Evolutionary conservation across 1,140 invertebrate species (phyloP), one percentile per base, ranked within the genome.

Genomic region (Drosophila hydei): DNA sequence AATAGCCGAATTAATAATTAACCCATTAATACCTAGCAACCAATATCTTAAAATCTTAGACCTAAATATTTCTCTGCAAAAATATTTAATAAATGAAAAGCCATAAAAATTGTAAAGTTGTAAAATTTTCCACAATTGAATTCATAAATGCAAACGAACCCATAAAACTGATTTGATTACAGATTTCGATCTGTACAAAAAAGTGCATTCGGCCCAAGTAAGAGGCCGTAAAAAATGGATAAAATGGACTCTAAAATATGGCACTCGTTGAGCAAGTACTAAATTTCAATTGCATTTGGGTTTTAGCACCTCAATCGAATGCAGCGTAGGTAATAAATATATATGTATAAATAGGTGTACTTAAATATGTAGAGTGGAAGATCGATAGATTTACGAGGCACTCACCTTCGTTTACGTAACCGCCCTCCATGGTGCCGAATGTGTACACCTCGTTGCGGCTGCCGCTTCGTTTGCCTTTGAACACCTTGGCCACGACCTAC

Each of bases 351-450:
- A 23, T 5, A 19, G 9, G 11, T 21, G 18, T 45, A n/a, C n/a
- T 23, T 48, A 21, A 5, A 47, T 50, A 11, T 45, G 18, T 51
- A 33, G 11, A 21, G 38, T 59, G 14, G 8, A 33, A 16, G 40
- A 16, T 63, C 21, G 50, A 56, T 18, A 33, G 43, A 58, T 58
- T 59, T 43, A 58, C 42, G 56, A 30, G 36, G 27, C 18, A 90
- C 89, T 91, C 79, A 91, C 89, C 89, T 91, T 91, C 89, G 71
- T 90, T 91, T 65, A 91, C 89, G 71, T 91, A 91, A 87, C 89
- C 89, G 77, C 89, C 89, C 75, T 91, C 89, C 89, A 91, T 91
- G 77, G 89, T 91, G 85, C 89, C 89, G 59, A 91, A 90, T 55
- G 89, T 87, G 72, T 91, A 91, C 89, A 91, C 83, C 79, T 89